Base-by-base conservation (phyloP, 2,888 invertebrate species). In the Pterobdella sp. region DNA sequence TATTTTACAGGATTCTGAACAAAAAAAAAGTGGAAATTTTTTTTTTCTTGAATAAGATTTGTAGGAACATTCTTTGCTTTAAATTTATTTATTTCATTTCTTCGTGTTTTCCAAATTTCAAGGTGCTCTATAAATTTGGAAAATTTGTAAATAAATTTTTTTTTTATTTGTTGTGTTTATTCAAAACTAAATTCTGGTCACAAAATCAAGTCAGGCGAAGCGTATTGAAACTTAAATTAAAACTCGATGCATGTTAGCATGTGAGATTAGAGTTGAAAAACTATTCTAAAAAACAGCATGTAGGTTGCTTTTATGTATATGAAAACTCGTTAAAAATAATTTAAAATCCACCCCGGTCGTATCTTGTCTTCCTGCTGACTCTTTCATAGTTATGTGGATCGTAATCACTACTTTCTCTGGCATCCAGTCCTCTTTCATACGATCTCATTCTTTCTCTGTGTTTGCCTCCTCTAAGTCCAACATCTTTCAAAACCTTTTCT, bases 1-100 rank as follows among this genome's bases (percentile, higher is more conserved):
- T n/a, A n/a, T n/a, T 32, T 73, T 73, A 84, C 81, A 92, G 90
- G 98, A 99, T 83, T 89, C 91, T 79, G 97, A 98, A 81, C 98
- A 98, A 86, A 98, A 98, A 86, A 88, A 90, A 78, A 90, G 92
- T 73, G 97, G 97, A 74, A 96, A 98, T 86, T 98, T 92, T 86
- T 98, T 98, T 89, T 98, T 98, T 88, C 87, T 98, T 82, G 98
- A 98, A 86, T 95, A 96, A 84, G 93, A 79, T 22, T 26, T 22
- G 14, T 64, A 64, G 26, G 18, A 22, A 64, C 14, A 18, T 49
- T 14, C n/a, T 49, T 49, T 49, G 52, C 52, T 49, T 49, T 14
- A 18, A 49, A 18, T 49, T 49, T 49, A 49, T 49, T 49, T n/a
- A 49, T 49, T 49, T n/a, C n/a, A n/a, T n/a, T n/a, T n/a, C n/a